Evolutionary conservation across 2,113 vertebrate species (phyloP).

Genomic region (Argyrosomus japonicus): DNA sequence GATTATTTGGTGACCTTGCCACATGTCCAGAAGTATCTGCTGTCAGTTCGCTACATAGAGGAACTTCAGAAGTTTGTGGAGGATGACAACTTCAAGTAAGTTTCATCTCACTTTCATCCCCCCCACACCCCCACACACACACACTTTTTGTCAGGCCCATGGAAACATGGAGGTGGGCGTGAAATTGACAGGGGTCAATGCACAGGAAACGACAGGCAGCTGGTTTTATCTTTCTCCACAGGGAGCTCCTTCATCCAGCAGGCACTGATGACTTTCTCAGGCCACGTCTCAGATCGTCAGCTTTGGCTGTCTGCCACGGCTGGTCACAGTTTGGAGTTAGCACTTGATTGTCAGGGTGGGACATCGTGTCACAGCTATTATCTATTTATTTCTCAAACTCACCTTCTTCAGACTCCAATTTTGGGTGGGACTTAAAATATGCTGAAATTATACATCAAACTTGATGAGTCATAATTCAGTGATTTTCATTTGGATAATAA

Average conservation of each 20-base stretch:
- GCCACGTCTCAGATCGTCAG: not conserved
- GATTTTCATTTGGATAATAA: not conserved
- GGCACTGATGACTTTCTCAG: constrained; percentile 40
- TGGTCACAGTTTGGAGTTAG: not conserved
- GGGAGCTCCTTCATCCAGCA: constrained; percentile 18
- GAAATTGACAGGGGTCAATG: not conserved
- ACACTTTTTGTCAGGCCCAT: not conserved
- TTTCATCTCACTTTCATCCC: not conserved
- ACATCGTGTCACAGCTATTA: not conserved
- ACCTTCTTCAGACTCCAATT: not conserved
- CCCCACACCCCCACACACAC: too few relatives aligned
- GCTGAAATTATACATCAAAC: not conserved
- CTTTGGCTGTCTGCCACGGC: constrained; percentile 1
- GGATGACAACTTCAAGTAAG: constrained; percentile 98
- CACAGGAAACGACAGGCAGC: constrained; percentile 26
- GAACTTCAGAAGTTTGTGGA: constrained; percentile 98
- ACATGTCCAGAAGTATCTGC: constrained; percentile 95
- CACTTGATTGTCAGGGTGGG: not conserved
- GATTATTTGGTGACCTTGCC: constrained; percentile 91
- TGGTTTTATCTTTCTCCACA: constrained; percentile 26
- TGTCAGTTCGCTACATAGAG: constrained; percentile 95
- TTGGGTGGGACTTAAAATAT: not conserved
- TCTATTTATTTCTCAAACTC: not conserved
- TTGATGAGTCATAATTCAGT: not conserved
- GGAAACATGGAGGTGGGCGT: not conserved